Percentiles rank a stretch among this genome's conserved stretches.
phyloP scores from a whole-genome alignment of 2,888 invertebrate species.

The Mythimna impura region DNA sequence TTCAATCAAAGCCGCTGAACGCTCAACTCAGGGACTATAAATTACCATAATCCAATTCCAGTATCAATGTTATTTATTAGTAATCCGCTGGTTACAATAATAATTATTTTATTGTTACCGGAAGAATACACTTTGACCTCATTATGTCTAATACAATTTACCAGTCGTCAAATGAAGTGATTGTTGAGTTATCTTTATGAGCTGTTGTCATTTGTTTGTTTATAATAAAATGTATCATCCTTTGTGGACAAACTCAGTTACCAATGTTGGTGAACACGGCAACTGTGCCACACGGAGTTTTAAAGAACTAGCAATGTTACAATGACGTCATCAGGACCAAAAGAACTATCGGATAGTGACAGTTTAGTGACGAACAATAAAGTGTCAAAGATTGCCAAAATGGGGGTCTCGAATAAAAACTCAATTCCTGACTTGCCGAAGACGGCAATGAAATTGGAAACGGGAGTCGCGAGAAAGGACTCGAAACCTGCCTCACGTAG shows the following conservation, averaged over 20 bases:
- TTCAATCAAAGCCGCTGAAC: slow-evolving; percentile 5
- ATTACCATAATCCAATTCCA: slow-evolving; percentile 15
- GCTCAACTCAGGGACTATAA: slow-evolving; percentile 6
- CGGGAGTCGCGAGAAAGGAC: slow-evolving; percentile 18
- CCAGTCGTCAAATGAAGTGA: slow-evolving; percentile 70
- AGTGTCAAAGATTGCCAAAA: slow-evolving; percentile 52
- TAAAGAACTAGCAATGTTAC: slow-evolving; percentile 51
- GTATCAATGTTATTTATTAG: slow-evolving; percentile 1
- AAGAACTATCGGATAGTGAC: slow-evolving; percentile 68
- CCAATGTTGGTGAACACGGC: slow-evolving; percentile 27
- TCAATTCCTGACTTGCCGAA: slow-evolving; percentile 17
- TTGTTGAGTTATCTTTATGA: slow-evolving; percentile 65
- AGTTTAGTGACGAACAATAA: slow-evolving; percentile 63
- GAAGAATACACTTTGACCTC: slow-evolving; percentile 79
- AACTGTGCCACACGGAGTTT: slow-evolving; percentile 36
- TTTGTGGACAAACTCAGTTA: slow-evolving; percentile 44
- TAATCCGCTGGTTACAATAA: slow-evolving; percentile 37
- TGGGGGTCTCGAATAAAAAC: slow-evolving; percentile 45
- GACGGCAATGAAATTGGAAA: neutral
- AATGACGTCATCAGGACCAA: slow-evolving; percentile 71
- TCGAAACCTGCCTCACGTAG: slow-evolving; percentile 10
- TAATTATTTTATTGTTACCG: slow-evolving; percentile 71
- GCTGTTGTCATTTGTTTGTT: slow-evolving; percentile 63
- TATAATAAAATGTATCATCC: slow-evolving; percentile 49
- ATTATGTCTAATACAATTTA: slow-evolving; percentile 72